phyloP scores from a whole-genome alignment of 1,140 invertebrate species.

The Hetaerina americana region DNA sequence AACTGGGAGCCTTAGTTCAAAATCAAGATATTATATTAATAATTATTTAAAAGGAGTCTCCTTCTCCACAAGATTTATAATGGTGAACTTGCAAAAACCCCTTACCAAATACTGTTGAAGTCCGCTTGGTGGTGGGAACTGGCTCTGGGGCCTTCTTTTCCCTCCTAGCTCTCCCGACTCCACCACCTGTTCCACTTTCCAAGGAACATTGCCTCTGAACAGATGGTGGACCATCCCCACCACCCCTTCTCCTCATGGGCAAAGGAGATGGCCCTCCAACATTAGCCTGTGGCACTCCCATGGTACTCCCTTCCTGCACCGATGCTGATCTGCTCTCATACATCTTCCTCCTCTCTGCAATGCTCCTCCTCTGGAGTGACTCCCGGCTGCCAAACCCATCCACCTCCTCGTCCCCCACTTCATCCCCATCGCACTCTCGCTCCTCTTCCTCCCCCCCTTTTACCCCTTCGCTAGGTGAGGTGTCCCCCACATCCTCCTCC shows the following conservation, averaged over 20 bases:
- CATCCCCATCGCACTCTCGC: constrained; percentile 15
- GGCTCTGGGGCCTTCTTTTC: constrained; percentile 20
- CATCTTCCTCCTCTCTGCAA: constrained; percentile 59
- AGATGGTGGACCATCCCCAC: constrained; percentile 32
- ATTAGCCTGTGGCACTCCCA: no score
- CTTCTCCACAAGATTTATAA: neutral
- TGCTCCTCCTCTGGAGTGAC: constrained; percentile 46
- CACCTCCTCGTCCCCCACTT: constrained; percentile 29
- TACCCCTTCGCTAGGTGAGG: constrained; percentile 20
- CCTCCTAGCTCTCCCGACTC: neutral
- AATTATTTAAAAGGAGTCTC: no score
- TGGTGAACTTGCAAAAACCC: neutral
- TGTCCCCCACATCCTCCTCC: no score
- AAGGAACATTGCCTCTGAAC: constrained; percentile 36
- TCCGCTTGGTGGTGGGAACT: constrained; percentile 50
- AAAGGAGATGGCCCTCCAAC: constrained; percentile 45
- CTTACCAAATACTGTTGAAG: constrained; percentile 72
- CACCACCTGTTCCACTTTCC: constrained; percentile 25
- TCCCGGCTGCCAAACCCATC: constrained; percentile 39
- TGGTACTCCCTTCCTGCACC: constrained; percentile 37
- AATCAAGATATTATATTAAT: no score
- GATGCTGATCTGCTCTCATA: constrained; percentile 56
- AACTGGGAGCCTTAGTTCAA: no score
- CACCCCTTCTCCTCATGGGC: constrained; percentile 44
- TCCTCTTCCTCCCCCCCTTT: constrained; percentile 28